Conservation (phyloP, 2,888 invertebrate species). For the Diplolepis rosae region DNA sequence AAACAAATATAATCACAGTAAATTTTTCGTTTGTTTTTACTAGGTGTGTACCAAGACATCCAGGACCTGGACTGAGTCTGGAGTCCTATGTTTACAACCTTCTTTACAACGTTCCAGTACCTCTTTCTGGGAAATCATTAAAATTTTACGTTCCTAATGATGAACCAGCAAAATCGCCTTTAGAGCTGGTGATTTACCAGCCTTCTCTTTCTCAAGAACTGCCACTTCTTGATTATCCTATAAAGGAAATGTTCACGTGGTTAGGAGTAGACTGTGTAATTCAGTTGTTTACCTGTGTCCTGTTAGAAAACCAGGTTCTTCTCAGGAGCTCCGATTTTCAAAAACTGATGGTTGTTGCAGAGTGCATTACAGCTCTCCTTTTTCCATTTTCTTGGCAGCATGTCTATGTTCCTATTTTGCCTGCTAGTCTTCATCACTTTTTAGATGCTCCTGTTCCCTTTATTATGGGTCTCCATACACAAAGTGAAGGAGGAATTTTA, state of each 20-base stretch:
- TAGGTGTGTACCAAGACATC: conserved; percentile 86
- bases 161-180: conserved; percentile 69
- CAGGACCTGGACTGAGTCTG: conserved; percentile 85
- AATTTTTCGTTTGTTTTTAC: conserved; percentile 40
- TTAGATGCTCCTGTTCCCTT: conserved; percentile 99
- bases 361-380: conserved; percentile 90
- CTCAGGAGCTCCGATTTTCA: conserved; percentile 96
- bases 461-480: conserved; percentile 90
- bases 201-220: conserved; percentile 88
- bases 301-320: conserved; percentile 97
- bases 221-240: conserved; percentile 94
- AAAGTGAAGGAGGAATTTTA: conserved; percentile 71
- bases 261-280: conserved; percentile 94
- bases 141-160: conserved; percentile 71
- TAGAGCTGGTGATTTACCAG: conserved; percentile 81
- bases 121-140: conserved; percentile 91
- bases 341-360: conserved; percentile 96
- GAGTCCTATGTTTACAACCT: conserved; percentile 97
- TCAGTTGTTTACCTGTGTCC: conserved; percentile 93
- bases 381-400: conserved; percentile 99
- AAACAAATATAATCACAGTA: too few relatives aligned
- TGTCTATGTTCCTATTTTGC: conserved; percentile 94
- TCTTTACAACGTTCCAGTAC: conserved; percentile 94
- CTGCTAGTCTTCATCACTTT: conserved; percentile 97
- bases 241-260: conserved; percentile 90